These are phyloP conservation scores for Formica exsecta DNA, from an alignment of 1,140 invertebrate species.

Conservation along the genomic window DNA sequence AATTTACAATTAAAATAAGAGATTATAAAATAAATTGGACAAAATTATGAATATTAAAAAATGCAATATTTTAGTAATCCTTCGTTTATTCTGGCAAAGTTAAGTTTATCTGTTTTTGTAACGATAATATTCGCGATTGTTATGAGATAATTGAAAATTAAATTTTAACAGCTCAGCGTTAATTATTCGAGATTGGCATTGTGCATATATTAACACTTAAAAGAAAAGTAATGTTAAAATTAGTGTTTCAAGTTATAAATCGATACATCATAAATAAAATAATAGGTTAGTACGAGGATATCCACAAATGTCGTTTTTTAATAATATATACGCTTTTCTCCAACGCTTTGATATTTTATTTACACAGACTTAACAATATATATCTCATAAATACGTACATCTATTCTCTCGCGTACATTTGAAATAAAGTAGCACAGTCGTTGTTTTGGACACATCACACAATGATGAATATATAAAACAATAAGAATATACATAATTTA, in stretches of 20 bases:
- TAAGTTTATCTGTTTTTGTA: no score
- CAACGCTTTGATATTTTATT: constrained; percentile 71
- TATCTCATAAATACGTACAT: constrained; percentile 75
- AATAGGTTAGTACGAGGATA: neutral
- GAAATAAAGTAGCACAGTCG: constrained; percentile 57
- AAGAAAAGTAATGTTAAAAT: no score
- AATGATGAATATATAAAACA: constrained; percentile 74
- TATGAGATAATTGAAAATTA: no score
- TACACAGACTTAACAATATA: constrained; percentile 73
- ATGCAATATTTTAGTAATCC: no score
- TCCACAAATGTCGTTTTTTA: neutral
- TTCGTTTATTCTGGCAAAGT: no score
- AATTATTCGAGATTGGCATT: no score
- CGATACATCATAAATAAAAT: neutral
- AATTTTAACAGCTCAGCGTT: no score
- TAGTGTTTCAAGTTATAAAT: neutral
- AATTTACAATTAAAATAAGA: no score
- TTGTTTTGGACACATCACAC: constrained; percentile 34
- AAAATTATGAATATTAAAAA: no score
- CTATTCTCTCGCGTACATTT: constrained; percentile 62
- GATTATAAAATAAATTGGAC: no score
- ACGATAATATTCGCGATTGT: no score
- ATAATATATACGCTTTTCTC: constrained; percentile 12
- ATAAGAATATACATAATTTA: constrained; percentile 80
- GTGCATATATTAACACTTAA: no score